phyloP scores from a whole-genome alignment of 2,113 vertebrate species.

The Addax nasomaculatus region DNA sequence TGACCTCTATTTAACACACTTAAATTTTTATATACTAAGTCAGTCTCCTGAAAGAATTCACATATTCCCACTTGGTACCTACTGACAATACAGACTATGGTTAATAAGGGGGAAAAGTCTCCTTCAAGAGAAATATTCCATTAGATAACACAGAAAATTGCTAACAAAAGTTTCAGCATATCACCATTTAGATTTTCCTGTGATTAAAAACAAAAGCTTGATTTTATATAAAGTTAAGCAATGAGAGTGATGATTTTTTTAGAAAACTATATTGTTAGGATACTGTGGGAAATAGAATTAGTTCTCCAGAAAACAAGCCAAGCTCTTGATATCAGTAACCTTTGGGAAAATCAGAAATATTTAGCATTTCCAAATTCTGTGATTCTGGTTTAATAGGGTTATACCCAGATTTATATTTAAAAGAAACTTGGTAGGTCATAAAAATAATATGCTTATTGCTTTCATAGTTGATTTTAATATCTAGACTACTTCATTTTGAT shows the following conservation, averaged over 20 bases:
- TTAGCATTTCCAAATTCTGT: neutral
- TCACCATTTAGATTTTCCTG: neutral
- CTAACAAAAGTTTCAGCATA: neutral
- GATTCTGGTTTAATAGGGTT: neutral
- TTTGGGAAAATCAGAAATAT: slow-evolving; percentile 53
- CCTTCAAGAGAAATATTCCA: neutral
- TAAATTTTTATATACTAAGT: neutral
- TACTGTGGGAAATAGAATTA: slow-evolving; percentile 56
- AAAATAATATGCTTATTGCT: slow-evolving; percentile 39
- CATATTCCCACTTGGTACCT: neutral
- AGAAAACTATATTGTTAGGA: neutral
- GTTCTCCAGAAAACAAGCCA: slow-evolving; percentile 65
- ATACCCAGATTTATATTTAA: slow-evolving; percentile 41
- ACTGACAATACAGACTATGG: neutral
- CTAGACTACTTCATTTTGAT: slow-evolving; percentile 64
- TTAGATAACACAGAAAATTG: neutral
- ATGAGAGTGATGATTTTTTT: neutral
- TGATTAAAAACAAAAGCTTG: neutral
- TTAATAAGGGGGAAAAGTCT: neutral
- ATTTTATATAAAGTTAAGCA: slow-evolving; percentile 18
- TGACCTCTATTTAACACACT: neutral
- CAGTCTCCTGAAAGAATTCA: neutral
- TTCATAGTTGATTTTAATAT: slow-evolving; percentile 54
- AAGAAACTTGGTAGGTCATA: neutral
- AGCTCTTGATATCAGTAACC: slow-evolving; percentile 61